Evolutionary conservation across 2,113 vertebrate species (phyloP), one percentile per base, ranked within the genome.

Genomic region (Takifugu bimaculatus): DNA sequence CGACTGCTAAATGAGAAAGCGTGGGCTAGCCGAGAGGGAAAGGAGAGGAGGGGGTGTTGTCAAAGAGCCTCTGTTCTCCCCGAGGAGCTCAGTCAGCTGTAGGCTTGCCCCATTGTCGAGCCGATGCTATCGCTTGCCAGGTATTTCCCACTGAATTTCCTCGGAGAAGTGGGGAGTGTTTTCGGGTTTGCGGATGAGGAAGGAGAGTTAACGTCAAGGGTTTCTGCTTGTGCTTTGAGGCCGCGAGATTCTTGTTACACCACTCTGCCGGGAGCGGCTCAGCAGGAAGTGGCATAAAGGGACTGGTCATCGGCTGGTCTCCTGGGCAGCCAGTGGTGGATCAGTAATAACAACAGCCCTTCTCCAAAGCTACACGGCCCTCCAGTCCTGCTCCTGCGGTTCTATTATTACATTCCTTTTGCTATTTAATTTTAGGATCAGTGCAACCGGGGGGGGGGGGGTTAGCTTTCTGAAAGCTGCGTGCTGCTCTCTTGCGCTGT

Each of bases 51-150:
- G 32, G 54, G 63, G 65, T 60, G 73, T 80, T 86, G 86, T 88
- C 84, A 88, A 89, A 86, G 86, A 82, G 80, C 79, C 84, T 89
- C 85, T 87, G 85, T 87, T 89, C 85, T 87, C 81, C 73, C 85
- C 59, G 15, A 82, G 86, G 82, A 86, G 79, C 77, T 66, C 76
- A 78, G 85, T 89, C 86, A 88, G 80, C 85, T 86, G 85, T 85
- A 80, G 84, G 79, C 75, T 67, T 70, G 78, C 80, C 72, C 81
- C 59, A 68, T 83, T 84, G 80, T 78, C 68, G 76, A 65, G 66
- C 59, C 60, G 82, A 86, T 82, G 72, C 67, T 84, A 83, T 86
- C 70, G 52, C 75, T 74, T 82, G 72, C 83, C 68, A 85, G 81
- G 86, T 87, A 86, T 88, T 86, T 85, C 78, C 83, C 78, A 68